Evolutionary conservation across 2,113 vertebrate genomes (phyloP).

Genomic region (Indri indri): DNA sequence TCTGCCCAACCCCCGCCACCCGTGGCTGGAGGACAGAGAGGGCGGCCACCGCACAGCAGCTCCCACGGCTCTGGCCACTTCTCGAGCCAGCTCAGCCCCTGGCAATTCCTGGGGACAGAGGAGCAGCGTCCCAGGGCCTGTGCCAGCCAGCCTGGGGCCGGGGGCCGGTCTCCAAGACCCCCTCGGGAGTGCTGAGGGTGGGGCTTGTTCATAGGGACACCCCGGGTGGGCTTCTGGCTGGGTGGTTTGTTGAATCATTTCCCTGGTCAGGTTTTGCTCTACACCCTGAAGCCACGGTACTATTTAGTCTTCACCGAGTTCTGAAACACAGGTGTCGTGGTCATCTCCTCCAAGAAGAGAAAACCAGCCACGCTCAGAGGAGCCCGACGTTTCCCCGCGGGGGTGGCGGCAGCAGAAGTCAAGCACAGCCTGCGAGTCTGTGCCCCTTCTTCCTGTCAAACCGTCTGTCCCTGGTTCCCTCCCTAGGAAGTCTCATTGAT

Average conservation of each 20-base stretch:
- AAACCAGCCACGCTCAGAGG: rapidly evolving
- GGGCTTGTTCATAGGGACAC: background rate
- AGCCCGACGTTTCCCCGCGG: background rate
- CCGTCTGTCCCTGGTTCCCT: background rate
- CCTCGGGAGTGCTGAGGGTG: background rate
- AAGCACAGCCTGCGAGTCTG: background rate
- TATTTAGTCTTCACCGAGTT: background rate
- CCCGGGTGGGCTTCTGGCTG: background rate
- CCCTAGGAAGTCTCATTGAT: background rate
- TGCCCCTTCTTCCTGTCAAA: background rate
- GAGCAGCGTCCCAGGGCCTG: no score
- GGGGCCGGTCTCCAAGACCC: no score
- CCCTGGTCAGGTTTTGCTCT: background rate
- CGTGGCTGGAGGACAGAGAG: rapidly evolving
- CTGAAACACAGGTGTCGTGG: rapidly evolving
- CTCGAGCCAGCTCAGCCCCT: background rate
- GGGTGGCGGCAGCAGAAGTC: background rate
- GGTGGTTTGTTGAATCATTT: rapidly evolving
- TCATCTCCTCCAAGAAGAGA: background rate
- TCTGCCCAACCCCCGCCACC: rapidly evolving
- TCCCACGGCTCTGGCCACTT: rapidly evolving
- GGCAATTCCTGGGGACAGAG: rapidly evolving
- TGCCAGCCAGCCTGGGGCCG: rapidly evolving
- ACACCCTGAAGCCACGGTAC: rapidly evolving
- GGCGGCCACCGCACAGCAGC: rapidly evolving